Percentiles rank a stretch among this genome's conserved stretches.
phyloP scores from a whole-genome alignment of 1,140 invertebrate genomes.

The Bombus turneri region DNA sequence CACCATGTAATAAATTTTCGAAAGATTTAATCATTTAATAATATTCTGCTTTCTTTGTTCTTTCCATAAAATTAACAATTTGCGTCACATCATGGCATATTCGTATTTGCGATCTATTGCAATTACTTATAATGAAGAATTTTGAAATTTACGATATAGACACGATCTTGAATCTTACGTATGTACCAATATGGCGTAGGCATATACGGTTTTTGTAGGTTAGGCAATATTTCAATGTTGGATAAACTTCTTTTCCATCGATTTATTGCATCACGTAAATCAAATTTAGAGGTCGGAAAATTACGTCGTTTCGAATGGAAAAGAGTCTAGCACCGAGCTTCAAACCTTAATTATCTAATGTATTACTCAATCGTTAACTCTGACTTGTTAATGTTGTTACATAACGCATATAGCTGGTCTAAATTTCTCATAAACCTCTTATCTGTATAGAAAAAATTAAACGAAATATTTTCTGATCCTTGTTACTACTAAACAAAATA shows the following conservation, averaged over 20 bases:
- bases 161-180: too few species aligned
- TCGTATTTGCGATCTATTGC: too few species aligned
- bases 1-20: not conserved
- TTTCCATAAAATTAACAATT: too few species aligned
- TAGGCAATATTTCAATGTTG: not conserved
- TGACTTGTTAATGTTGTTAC: not conserved
- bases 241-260: not conserved
- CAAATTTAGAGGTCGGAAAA: not conserved
- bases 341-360: not conserved
- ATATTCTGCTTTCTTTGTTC: not conserved
- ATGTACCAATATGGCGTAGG: too few species aligned
- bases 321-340: not conserved
- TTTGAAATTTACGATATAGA: not conserved
- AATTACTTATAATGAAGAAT: too few species aligned
- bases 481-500: too few species aligned
- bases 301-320: not conserved
- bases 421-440: not conserved
- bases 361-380: not conserved
- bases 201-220: not conserved
- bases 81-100: too few species aligned
- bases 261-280: not conserved
- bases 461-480: not conserved
- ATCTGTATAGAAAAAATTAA: not conserved
- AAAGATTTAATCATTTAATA: not conserved
- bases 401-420: not conserved